phyloP scores from a whole-genome alignment of 2,888 invertebrate genomes.

The Cephus pygmeus region DNA sequence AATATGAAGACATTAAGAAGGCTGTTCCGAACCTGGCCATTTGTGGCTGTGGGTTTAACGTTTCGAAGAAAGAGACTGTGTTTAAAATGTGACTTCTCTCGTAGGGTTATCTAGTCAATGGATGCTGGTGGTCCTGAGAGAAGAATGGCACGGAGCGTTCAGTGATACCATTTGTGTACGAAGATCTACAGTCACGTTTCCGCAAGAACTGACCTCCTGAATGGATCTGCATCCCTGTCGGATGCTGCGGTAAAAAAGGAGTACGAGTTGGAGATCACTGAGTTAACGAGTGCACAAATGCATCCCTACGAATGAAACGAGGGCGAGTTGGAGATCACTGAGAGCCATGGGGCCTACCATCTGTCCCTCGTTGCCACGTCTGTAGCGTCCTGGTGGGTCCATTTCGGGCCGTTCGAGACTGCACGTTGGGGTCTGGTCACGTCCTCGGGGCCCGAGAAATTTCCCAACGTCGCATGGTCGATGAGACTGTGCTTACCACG shows the following conservation, averaged over 20 bases:
- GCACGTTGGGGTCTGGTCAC: slow-evolving; percentile 20
- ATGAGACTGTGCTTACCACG: neutral
- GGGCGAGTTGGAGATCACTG: slow-evolving; percentile 23
- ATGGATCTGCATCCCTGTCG: neutral
- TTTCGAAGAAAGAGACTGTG: neutral
- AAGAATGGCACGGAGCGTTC: neutral
- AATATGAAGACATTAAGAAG: neutral
- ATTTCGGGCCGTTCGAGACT: slow-evolving; percentile 23
- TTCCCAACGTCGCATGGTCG: slow-evolving; percentile 29
- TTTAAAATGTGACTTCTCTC: neutral
- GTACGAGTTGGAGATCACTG: slow-evolving; percentile 21
- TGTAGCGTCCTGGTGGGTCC: slow-evolving; percentile 41
- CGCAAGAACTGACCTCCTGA: neutral
- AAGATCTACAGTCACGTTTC: neutral
- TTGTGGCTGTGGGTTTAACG: neutral
- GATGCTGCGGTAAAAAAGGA: neutral
- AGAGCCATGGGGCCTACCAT: slow-evolving; percentile 27
- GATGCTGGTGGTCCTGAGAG: slow-evolving; percentile 3
- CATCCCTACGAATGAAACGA: slow-evolving; percentile 25
- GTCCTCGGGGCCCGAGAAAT: slow-evolving; percentile 16
- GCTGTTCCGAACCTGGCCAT: neutral
- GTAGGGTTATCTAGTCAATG: neutral
- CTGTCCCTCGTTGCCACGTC: slow-evolving; percentile 57
- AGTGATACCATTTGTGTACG: neutral
- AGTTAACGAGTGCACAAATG: slow-evolving; percentile 2